Percentiles rank a stretch among this genome's conserved stretches.
phyloP scores from a whole-genome alignment of 1,140 invertebrate species.

The Hylyphantes graminicola region DNA sequence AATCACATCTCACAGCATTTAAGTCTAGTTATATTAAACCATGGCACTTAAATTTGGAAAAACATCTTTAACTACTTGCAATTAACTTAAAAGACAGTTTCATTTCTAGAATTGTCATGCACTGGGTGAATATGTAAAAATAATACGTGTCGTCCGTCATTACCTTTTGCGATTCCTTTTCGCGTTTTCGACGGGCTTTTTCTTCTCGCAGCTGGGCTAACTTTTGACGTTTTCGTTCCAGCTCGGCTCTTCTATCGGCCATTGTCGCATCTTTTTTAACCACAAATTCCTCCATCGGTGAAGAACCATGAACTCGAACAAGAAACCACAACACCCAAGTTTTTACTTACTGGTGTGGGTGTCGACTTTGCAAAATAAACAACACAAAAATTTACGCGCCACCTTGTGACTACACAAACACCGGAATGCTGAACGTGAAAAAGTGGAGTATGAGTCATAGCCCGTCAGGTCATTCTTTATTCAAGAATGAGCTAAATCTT shows the following conservation, averaged over 20 bases:
- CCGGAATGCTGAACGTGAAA: no score
- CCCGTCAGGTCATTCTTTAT: no score
- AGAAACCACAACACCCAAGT: not conserved
- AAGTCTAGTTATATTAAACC: not conserved
- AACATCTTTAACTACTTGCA: not conserved
- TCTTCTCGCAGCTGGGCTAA: constrained; percentile 90
- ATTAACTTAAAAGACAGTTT: not conserved
- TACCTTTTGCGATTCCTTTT: constrained; percentile 77
- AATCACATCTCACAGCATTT: not conserved
- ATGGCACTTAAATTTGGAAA: no score
- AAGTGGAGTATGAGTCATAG: no score
- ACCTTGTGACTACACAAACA: no score
- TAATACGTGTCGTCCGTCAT: not conserved
- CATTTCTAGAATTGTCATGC: not conserved
- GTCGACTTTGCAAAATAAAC: no score
- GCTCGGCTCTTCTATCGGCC: constrained; percentile 86
- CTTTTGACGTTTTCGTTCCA: constrained; percentile 94
- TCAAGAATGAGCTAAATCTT: no score
- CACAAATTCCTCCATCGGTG: constrained; percentile 42
- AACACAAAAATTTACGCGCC: no score
- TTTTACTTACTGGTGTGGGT: not conserved
- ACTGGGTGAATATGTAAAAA: not conserved
- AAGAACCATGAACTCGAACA: constrained; percentile 8
- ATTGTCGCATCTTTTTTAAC: constrained; percentile 46
- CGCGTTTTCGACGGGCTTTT: constrained; percentile 84